Percentiles rank a stretch among this genome's conserved stretches.
Evolutionary conservation across 2,888 invertebrate genomes (phyloP).

Genomic region (Anaspis maculata): DNA sequence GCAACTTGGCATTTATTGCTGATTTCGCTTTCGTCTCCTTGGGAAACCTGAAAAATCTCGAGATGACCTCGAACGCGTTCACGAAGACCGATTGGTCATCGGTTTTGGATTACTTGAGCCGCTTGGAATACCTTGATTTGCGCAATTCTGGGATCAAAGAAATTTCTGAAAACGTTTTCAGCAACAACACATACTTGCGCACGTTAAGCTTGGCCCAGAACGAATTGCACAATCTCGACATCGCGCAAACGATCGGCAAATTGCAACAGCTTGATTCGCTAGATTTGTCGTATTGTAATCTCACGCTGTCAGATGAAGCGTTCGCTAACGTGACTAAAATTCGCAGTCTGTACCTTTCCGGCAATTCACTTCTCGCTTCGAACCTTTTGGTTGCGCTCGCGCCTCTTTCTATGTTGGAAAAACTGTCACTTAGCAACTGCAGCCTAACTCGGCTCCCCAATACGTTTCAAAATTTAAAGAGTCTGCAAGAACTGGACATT

Average conservation of each 20-base stretch:
- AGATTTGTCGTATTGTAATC: conserved; percentile 60
- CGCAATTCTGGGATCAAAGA: conserved; percentile 52
- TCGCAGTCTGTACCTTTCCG: conserved; percentile 55
- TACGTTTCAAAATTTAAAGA: conserved; percentile 57
- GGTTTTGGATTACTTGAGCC: conserved; percentile 50
- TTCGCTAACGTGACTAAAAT: conserved; percentile 60
- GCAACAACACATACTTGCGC: conserved; percentile 55
- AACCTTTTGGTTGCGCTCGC: conserved; percentile 58
- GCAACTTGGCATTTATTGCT: conserved; percentile 52
- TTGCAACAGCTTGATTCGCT: conserved; percentile 55
- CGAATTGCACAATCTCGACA: conserved; percentile 55
- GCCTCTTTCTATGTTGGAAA: conserved; percentile 56
- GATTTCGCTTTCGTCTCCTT: conserved; percentile 50
- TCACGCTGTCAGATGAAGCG: conserved; percentile 58
- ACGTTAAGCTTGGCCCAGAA: conserved; percentile 58
- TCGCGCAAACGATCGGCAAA: conserved; percentile 56
- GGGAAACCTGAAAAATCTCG: conserved; percentile 54
- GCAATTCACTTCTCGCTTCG: conserved; percentile 60
- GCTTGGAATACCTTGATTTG: conserved; percentile 57
- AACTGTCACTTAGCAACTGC: conserved; percentile 59
- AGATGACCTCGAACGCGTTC: conserved; percentile 56
- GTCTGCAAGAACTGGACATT: conserved; percentile 60
- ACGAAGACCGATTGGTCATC: conserved; percentile 53
- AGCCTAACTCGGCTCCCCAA: conserved; percentile 56
- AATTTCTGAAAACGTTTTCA: conserved; percentile 57